Evolutionary conservation across 1,140 invertebrate species (phyloP).

Genomic region (Aporrectodea caliginosa): DNA sequence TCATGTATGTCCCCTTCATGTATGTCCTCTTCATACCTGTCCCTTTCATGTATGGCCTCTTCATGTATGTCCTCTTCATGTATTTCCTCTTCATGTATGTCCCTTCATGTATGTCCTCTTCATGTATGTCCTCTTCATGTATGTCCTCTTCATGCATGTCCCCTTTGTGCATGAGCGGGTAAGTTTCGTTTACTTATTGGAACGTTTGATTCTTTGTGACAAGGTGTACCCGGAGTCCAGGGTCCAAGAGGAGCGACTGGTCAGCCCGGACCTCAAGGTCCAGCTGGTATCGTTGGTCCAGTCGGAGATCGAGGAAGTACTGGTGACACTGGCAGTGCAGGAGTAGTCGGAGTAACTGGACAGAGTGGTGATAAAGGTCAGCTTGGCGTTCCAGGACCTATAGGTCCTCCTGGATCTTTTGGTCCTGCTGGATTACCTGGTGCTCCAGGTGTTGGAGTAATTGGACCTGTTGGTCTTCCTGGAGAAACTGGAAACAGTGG

Average conservation of each 20-base stretch:
- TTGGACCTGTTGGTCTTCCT: background rate
- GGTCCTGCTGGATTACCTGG: conserved; percentile 16
- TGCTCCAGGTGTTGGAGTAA: conserved; percentile 6
- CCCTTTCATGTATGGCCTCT: too few species aligned
- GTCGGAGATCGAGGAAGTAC: background rate
- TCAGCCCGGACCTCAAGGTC: background rate
- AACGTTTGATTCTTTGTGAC: background rate
- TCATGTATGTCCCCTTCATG: too few species aligned
- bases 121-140: too few species aligned
- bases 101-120: too few species aligned
- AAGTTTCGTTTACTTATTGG: too few species aligned
- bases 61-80: too few species aligned
- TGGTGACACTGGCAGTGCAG: conserved; percentile 7
- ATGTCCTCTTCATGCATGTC: too few species aligned
- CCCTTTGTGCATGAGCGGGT: too few species aligned
- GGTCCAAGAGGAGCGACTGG: conserved; percentile 1
- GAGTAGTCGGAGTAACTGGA: background rate
- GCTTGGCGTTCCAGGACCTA: background rate
- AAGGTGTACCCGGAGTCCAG: too few species aligned
- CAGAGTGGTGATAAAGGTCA: background rate
- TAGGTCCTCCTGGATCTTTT: conserved; percentile 1
- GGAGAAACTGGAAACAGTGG: conserved; percentile 9
- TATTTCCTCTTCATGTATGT: too few species aligned
- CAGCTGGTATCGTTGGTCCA: background rate
- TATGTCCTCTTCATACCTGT: too few species aligned